Conservation (phyloP, 2,797 vertebrate genomes). For the Avahi laniger region DNA sequence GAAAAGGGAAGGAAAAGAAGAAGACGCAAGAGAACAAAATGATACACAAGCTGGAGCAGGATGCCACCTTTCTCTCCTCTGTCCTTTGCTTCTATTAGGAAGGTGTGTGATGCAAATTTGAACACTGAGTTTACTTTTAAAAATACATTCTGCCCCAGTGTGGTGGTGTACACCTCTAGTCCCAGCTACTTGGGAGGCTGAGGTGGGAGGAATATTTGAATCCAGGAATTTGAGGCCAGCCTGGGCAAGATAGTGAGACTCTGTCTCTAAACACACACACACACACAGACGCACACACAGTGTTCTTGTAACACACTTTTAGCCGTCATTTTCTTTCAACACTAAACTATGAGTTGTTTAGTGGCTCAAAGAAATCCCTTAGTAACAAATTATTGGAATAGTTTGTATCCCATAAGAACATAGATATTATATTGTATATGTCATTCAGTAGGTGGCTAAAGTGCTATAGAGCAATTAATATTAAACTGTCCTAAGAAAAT, state of each 20-base stretch:
- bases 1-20: slow-evolving; percentile 39
- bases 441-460: slow-evolving; percentile 2
- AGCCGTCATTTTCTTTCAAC: slow-evolving; percentile 39
- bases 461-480: neutral
- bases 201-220: neutral
- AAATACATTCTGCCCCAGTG: slow-evolving; percentile 15
- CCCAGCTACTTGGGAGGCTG: neutral
- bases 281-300: neutral
- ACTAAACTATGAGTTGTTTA: slow-evolving; percentile 59
- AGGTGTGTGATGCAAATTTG: neutral
- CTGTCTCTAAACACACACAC: neutral
- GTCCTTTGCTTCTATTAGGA: neutral
- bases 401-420: slow-evolving; percentile 35
- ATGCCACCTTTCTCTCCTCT: slow-evolving; percentile 28
- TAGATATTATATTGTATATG: neutral
- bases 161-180: neutral
- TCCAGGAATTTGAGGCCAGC: neutral
- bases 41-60: neutral
- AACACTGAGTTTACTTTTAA: slow-evolving; percentile 15
- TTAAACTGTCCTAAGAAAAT: slow-evolving; percentile 32
- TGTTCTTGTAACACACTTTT: slow-evolving; percentile 56
- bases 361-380: slow-evolving; percentile 8
- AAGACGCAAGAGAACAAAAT: neutral
- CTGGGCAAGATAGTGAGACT: neutral
- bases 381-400: neutral